These are phyloP conservation scores for Megathymus violae DNA, from an alignment of 1,140 invertebrate genomes.

Conservation along the genomic window DNA sequence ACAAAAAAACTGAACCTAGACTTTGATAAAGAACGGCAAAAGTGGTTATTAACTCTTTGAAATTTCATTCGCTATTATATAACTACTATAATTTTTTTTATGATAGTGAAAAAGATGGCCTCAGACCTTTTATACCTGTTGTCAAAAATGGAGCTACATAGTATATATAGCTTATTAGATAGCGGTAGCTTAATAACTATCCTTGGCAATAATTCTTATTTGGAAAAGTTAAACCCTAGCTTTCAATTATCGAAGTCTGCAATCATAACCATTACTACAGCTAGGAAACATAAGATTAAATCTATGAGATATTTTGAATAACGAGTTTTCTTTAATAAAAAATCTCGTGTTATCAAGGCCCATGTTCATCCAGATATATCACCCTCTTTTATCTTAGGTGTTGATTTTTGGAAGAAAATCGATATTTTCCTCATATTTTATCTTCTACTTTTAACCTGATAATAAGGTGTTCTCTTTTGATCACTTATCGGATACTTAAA, in stretches of 20 bases:
- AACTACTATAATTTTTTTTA: background rate
- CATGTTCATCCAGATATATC: background rate
- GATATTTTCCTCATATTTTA: background rate
- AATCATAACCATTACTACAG: background rate
- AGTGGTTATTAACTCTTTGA: too few relatives aligned
- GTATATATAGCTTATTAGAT: background rate
- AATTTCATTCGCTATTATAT: background rate
- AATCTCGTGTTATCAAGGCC: slow-evolving; percentile 1
- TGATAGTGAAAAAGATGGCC: background rate
- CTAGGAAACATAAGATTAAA: background rate
- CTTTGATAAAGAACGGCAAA: too few relatives aligned
- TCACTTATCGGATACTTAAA: background rate
- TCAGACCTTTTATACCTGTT: background rate
- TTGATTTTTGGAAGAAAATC: slow-evolving; percentile 10
- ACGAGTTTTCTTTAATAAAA: background rate
- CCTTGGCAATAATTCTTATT: background rate
- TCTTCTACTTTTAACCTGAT: background rate
- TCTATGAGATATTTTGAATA: background rate
- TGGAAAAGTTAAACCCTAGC: background rate
- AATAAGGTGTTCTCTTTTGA: too few relatives aligned
- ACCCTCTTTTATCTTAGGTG: too few relatives aligned
- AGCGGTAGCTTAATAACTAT: background rate
- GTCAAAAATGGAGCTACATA: background rate
- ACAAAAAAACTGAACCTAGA: too few relatives aligned
- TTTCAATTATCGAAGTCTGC: background rate